Percentiles rank a stretch among this genome's conserved stretches.
Conservation (phyloP, 2,888 invertebrate genomes). For the Hirtodrosophila alboralis region DNA sequence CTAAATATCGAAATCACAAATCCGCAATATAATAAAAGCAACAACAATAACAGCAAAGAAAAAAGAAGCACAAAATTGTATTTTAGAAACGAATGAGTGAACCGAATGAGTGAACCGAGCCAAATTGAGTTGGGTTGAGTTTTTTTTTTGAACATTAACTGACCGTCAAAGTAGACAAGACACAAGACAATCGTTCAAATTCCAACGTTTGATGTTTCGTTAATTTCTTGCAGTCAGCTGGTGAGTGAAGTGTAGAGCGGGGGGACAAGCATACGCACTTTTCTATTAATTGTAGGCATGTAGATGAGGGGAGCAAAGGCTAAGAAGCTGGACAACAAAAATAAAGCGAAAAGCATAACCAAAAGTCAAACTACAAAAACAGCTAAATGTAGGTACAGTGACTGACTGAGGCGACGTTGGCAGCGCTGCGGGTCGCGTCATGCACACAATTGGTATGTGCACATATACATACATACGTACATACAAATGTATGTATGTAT, state of each 20-base stretch:
- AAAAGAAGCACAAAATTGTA: conserved; percentile 39
- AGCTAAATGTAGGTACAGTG: conserved; percentile 20
- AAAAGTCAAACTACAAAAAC: conserved; percentile 24
- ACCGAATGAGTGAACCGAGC: conserved; percentile 8
- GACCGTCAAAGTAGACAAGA: conserved; percentile 15
- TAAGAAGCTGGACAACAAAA: conserved; percentile 19
- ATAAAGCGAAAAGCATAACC: conserved; percentile 42
- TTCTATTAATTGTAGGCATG: conserved; percentile 21
- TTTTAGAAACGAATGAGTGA: conserved; percentile 56
- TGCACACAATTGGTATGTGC: conserved; percentile 62
- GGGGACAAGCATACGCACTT: conserved; percentile 44
- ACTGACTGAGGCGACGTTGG: conserved; percentile 40
- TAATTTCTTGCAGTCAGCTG: conserved; percentile 1
- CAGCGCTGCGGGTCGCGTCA: conserved; percentile 70
- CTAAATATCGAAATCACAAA: conserved; percentile 75
- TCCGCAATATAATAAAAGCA: conserved; percentile 64
- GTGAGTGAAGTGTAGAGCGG: neutral
- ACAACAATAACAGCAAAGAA: conserved; percentile 22
- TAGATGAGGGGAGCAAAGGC: conserved; percentile 5
- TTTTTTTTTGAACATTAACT: conserved; percentile 18
- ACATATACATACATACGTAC: conserved; percentile 21
- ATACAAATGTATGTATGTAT: conserved; percentile 5
- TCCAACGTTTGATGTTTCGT: too few relatives aligned
- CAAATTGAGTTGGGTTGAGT: conserved; percentile 9
- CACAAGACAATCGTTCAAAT: conserved; percentile 41